Evolutionary conservation across 2,113 vertebrate genomes (phyloP), one percentile per base, ranked within the genome.

Genomic region (Numida meleagris): DNA sequence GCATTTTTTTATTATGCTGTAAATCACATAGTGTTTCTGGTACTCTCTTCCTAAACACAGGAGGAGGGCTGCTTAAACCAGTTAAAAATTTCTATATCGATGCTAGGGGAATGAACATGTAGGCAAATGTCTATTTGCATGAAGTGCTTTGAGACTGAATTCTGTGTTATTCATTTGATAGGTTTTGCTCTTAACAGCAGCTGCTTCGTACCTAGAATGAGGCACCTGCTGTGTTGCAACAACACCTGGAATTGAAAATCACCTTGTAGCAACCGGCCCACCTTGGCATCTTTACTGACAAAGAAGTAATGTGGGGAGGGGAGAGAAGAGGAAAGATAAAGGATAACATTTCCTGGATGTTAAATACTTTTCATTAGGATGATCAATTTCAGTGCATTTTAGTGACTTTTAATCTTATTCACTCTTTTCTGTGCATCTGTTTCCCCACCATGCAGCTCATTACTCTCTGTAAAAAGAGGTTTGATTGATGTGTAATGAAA

Each of bases 401-500:
- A 82, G 31, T 46, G 53, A 17, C 11, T 94, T 92, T 90, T 89
- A 87, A 82, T 92, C 1, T 4, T 83, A 86, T 90, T 53, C 89
- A 71, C 27, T 71, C n/a, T 91, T 95, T 89, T 90, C 36, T 53
- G 42, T 72, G 36, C 0, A 2, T 48, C 4, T 8, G 21, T 80
- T 90, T 93, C 75, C 40, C n/a, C 15, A 66, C 33, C 12, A n/a
- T 59, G 29, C 21, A 71, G 55, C 74, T 87, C 50, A 66, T 68
- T 93, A 38, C 13, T 70, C n/a, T 77, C 53, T 58, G 27, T 81
- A 57, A 58, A 92, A 90, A 86, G 38, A 1, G 1, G 14, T 72
- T 93, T 93, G 80, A 95, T 91, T 10, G 2, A 71, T 58, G 71
- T 19, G 58, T 94, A 86, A 83, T 86, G 89, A 94, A 96, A 94